Evolutionary conservation across 2,113 vertebrate genomes (phyloP), one percentile per base, ranked within the genome.

Genomic region (Jacana jacana): DNA sequence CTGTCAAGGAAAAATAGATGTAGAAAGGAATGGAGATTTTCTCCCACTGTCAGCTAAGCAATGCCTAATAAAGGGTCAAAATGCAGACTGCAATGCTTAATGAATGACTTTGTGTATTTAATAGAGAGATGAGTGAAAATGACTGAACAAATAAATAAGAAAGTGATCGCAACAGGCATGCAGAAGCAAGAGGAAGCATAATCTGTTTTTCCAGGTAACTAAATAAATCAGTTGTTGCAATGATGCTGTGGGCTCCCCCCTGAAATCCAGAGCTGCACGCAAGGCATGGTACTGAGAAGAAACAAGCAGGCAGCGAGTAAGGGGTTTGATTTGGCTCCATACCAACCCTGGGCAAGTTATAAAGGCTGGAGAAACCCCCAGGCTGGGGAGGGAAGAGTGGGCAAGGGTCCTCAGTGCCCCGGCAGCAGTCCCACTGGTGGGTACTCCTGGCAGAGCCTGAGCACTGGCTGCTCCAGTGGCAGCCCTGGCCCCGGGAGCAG

Each of bases 201-300:
- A 52, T 19, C 20, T 63, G 0, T 73, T 90, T 85, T 77, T 37
- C 28, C 83, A 86, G 92, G 76, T 78, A 60, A 63, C 35, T 4
- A 15, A 81, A 81, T 35, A 22, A 7, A 3, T 2, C 0, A 3
- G 57, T 30, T 31, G 12, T 10, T 6, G 13, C 1, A 0, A 6
- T 0, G 22, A 7, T 9, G 48, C 14, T 1, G 17, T 11, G 44
- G 39, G 58, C 35, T 88, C 39, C 60, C 30, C 25, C 51, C 24
- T 2, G 1, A 31, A 72, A 76, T 3, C 7, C n/a, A 0, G 3
- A 28, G n/a, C 78, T 18, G 37, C 23, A 40, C 11, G 22, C 2
- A 0, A 8, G 4, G 31, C 15, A 5, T 0, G 2, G 48, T 13
- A 31, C 10, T 0, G 0, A 7, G 20, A 7, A 3, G 54, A 16